phyloP scores from a whole-genome alignment of 2,113 vertebrate genomes.

The Burhinus bistriatus region DNA sequence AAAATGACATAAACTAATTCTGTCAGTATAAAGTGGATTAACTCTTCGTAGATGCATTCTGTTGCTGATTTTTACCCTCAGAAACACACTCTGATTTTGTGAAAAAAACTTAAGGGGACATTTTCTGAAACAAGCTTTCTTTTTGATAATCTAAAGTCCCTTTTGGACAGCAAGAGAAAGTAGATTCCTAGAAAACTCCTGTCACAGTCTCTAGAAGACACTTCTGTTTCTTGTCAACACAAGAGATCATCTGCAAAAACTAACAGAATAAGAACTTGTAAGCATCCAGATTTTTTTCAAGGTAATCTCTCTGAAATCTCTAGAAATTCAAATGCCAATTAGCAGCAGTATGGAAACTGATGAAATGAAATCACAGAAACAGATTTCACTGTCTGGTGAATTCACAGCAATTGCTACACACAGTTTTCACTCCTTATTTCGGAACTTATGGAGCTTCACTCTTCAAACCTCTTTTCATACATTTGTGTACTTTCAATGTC shows the following conservation, averaged over 20 bases:
- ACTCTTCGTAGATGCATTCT: neutral
- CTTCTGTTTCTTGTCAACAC: neutral
- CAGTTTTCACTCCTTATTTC: neutral
- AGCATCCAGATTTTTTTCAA: neutral
- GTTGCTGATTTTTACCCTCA: neutral
- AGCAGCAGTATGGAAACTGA: neutral
- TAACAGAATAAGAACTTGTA: neutral
- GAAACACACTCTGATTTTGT: neutral
- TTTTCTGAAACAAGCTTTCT: neutral
- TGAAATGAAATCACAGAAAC: neutral
- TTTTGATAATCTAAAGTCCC: neutral
- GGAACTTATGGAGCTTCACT: neutral
- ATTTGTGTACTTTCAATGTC: neutral
- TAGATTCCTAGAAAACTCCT: neutral
- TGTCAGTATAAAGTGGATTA: neutral
- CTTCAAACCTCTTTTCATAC: neutral
- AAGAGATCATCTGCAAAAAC: neutral
- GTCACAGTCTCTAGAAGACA: neutral
- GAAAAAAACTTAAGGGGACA: neutral
- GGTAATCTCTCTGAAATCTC: neutral
- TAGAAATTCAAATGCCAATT: neutral
- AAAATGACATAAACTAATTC: neutral
- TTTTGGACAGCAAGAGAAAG: neutral
- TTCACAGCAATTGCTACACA: neutral
- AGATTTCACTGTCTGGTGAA: neutral